Percentiles rank a stretch among this genome's conserved stretches.
phyloP scores from a whole-genome alignment of 2,888 invertebrate genomes.

The Crocallis elinguaria region DNA sequence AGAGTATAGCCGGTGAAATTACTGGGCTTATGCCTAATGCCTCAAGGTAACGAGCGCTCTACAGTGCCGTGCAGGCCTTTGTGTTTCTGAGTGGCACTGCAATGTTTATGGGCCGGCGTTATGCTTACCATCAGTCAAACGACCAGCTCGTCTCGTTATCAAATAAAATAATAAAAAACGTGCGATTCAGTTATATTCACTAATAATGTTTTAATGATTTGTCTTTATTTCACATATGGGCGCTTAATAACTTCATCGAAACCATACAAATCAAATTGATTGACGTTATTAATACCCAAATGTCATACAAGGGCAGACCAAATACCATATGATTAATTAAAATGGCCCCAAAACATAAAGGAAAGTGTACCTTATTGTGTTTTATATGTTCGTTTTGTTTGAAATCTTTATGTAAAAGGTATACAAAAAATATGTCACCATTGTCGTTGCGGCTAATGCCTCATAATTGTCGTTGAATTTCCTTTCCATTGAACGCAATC shows the following conservation, averaged over 20 bases:
- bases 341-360: conserved; percentile 49
- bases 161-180: no score
- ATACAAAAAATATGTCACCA: conserved; percentile 72
- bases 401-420: conserved; percentile 56
- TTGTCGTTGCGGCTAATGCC: conserved; percentile 69
- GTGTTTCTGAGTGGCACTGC: no score
- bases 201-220: not conserved
- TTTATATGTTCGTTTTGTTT: conserved; percentile 51
- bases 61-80: no score
- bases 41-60: no score
- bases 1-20: no score
- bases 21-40: no score
- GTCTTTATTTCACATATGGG: not conserved
- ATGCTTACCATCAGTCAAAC: no score
- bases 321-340: conserved; percentile 56
- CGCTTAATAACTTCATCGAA: conserved; percentile 4
- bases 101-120: no score
- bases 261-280: conserved; percentile 20
- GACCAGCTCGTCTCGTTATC: no score
- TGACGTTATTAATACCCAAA: conserved; percentile 24
- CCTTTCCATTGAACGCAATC: conserved; percentile 67
- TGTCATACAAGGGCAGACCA: conserved; percentile 12
- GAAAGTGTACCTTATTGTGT: conserved; percentile 47
- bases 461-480: conserved; percentile 79
- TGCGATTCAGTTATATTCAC: no score